Evolutionary conservation across 2,888 invertebrate species (phyloP).

Genomic region (Drosophila basisetae): DNA sequence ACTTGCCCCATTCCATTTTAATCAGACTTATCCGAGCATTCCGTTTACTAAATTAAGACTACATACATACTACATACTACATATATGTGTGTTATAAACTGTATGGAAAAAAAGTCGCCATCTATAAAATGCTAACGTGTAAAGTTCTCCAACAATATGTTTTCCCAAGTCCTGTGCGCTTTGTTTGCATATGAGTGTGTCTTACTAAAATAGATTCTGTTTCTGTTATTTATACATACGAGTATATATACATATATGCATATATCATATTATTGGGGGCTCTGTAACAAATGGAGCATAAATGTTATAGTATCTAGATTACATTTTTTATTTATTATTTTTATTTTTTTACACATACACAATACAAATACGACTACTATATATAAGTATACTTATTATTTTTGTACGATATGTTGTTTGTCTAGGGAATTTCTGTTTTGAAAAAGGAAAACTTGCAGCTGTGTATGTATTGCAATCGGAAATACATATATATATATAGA

Average conservation of each 20-base stretch:
- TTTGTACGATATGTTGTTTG: constrained; percentile 84
- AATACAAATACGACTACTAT: constrained; percentile 48
- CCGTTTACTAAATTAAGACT: constrained; percentile 53
- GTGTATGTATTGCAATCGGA: constrained; percentile 41
- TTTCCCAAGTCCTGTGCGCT: constrained; percentile 71
- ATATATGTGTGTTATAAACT: constrained; percentile 46
- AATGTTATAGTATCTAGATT: constrained; percentile 24
- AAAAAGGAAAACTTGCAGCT: constrained; percentile 42
- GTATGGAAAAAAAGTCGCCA: constrained; percentile 68
- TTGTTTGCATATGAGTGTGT: constrained; percentile 51
- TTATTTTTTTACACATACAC: constrained; percentile 29
- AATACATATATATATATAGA: constrained; percentile 28
- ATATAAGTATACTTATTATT: constrained; percentile 52
- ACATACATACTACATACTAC: not conserved
- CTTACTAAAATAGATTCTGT: constrained; percentile 68
- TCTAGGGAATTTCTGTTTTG: constrained; percentile 75
- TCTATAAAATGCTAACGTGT: constrained; percentile 77
- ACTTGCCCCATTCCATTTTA: constrained; percentile 31
- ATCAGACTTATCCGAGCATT: constrained; percentile 72
- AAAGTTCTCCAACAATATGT: constrained; percentile 70
- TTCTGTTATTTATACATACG: constrained; percentile 35
- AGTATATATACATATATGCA: constrained; percentile 54
- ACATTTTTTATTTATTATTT: constrained; percentile 25
- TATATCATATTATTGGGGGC: constrained; percentile 47
- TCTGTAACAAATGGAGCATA: constrained; percentile 45